Conservation (phyloP, 2,888 invertebrate species). For the Heliconius erato region DNA sequence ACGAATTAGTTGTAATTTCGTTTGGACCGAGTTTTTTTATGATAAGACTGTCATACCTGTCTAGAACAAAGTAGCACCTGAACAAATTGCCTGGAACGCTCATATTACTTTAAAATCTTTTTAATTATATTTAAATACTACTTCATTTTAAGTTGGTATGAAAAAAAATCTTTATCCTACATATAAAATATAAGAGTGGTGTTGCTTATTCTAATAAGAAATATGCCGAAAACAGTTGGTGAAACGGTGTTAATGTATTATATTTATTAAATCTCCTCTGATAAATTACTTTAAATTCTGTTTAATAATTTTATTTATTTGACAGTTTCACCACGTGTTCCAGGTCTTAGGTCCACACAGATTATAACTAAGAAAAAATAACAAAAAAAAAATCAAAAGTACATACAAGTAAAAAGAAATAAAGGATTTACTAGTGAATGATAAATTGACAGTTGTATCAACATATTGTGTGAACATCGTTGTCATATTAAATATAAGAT, state of each 20-base stretch:
- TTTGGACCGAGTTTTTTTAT: conserved; percentile 57
- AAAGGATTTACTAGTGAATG: conserved; percentile 14
- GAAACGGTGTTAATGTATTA: conserved; percentile 28
- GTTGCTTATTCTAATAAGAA: conserved; percentile 81
- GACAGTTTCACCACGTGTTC: conserved; percentile 26
- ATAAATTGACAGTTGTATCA: conserved; percentile 17
- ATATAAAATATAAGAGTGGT: conserved; percentile 76
- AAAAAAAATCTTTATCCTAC: conserved; percentile 59
- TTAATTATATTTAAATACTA: conserved; percentile 24
- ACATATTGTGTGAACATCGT: conserved; percentile 13
- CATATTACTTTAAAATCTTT: neutral
- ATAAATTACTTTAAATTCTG: neutral
- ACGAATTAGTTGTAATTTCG: conserved; percentile 59
- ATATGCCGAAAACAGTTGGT: conserved; percentile 54
- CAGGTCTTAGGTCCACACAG: conserved; percentile 23
- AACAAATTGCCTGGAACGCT: conserved; percentile 14
- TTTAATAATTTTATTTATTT: conserved; percentile 1
- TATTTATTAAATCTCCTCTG: neutral
- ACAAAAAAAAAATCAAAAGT: conserved; percentile 4
- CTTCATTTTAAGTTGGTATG: conserved; percentile 16
- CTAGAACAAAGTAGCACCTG: conserved; percentile 26
- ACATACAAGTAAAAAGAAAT: conserved; percentile 3
- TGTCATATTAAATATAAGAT: neutral
- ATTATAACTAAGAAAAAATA: conserved; percentile 22
- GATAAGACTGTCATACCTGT: conserved; percentile 39